Evolutionary conservation across 2,797 vertebrate species (phyloP), one percentile per base, ranked within the genome.

Genomic region (Hoplostethus atlanticus): DNA sequence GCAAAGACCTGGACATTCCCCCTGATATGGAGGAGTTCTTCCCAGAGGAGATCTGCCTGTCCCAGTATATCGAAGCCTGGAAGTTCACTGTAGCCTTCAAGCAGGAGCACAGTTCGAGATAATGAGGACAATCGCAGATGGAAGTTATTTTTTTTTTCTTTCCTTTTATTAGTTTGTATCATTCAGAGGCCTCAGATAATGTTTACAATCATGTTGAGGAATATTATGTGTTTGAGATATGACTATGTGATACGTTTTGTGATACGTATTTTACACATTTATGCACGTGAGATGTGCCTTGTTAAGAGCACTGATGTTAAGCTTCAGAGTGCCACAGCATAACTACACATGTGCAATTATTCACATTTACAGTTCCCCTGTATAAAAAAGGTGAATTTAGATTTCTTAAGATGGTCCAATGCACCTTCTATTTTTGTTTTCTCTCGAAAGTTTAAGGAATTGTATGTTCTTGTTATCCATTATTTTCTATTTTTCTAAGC

Each of bases 61-160:
- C 92, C 8, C 95, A 92, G 0, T 95, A 91, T 0, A 64, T 95
- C 0, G 93, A 94, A 3, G 93, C 95, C 0, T 99, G 98, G 98
- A 97, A 94, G 87, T 89, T 92, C 1, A 95, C 95, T 0, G 93
- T 96, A 2, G 0, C 30, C 36, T 93, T 96, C 85, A 97, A 94
- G 61, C 85, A 89, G 47, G 94, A 95, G 47, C 91, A 87, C 0
- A 85, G 82, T 28, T 87, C 73, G 17, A 82, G 81, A 77, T 92
- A 91, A 71, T 89, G 25, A 89, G 13, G 36, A 50, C 1, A 1
- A 30, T 44, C 30, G n/a, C 16, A 15, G 17, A 2, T 34, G 4
- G 11, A 21, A 16, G 56, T 21, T 38, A 7, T 42, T 8, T 17
- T 30, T 42, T 57, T 3, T 51, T 4, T 46, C 40, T 46, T 28